These are phyloP conservation scores for Cettia cetti DNA, from an alignment of 2,113 vertebrate genomes.

Conservation along the genomic window DNA sequence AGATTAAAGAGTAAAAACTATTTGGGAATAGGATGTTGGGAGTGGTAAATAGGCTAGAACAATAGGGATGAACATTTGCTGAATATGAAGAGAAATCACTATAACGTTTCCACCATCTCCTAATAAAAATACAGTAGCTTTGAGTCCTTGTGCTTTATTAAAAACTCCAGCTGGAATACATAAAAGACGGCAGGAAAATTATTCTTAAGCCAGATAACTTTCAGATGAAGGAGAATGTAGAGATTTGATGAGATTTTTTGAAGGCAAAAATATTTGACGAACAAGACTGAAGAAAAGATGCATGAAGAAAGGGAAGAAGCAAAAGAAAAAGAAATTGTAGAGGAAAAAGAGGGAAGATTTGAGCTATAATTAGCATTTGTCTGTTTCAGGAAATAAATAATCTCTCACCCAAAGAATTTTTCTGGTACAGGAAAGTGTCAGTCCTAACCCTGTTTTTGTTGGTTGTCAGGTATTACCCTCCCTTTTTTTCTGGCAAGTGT, in stretches of 20 bases:
- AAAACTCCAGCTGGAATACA: constrained; percentile 33
- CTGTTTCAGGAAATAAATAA: constrained; percentile 1
- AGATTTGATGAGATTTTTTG: constrained; percentile 32
- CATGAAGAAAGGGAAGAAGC: not conserved
- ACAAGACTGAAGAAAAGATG: not conserved
- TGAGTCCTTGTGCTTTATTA: constrained; percentile 48
- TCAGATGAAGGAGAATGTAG: constrained; percentile 15
- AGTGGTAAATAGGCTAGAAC: constrained; percentile 29
- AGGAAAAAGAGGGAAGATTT: not conserved
- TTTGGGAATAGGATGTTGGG: constrained; percentile 14
- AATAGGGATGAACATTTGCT: not conserved
- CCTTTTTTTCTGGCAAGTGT: constrained; percentile 8
- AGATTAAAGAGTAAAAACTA: not conserved
- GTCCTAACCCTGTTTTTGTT: not conserved
- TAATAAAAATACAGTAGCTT: constrained; percentile 59
- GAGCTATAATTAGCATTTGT: not conserved
- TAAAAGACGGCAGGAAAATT: constrained; percentile 21
- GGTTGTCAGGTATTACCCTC: not conserved
- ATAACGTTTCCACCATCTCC: constrained; percentile 28
- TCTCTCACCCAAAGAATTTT: constrained; percentile 6
- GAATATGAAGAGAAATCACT: constrained; percentile 43
- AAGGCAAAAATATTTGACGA: not conserved
- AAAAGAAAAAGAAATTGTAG: not conserved
- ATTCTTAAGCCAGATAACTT: constrained; percentile 31
- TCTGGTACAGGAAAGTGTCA: not conserved